Evolutionary conservation across 2,888 invertebrate species (phyloP).

Genomic region (Mythimna ferrago): DNA sequence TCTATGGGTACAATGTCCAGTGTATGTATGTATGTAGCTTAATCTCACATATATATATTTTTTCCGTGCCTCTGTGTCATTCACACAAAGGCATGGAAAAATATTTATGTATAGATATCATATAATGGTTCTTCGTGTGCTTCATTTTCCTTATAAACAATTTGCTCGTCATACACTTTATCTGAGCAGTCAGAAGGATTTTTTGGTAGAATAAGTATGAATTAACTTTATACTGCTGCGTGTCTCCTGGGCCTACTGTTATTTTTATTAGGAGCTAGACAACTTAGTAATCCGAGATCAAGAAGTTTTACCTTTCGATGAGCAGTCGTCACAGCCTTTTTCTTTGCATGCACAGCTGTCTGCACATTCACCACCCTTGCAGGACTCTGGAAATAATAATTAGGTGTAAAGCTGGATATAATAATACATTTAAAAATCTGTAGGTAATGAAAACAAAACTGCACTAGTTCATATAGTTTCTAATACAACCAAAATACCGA

Average conservation of each 20-base stretch:
- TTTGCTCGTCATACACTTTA: not conserved
- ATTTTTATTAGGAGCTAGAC: no score
- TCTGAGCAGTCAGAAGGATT: not conserved
- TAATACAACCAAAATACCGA: not conserved
- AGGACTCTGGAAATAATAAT: constrained; percentile 74
- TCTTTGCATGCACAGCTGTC: constrained; percentile 83
- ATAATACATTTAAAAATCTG: not conserved
- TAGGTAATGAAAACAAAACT: not conserved
- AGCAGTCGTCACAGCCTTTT: constrained; percentile 82
- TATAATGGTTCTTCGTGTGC: no score
- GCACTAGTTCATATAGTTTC: not conserved
- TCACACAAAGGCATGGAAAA: no score
- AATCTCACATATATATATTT: no score
- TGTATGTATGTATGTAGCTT: no score
- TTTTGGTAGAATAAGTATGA: not conserved
- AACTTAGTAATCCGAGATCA: no score
- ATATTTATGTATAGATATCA: no score
- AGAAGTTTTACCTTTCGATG: constrained; percentile 73
- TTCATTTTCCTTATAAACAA: not conserved
- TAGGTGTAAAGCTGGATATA: not conserved
- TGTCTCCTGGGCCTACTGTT: no score
- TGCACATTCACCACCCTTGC: constrained; percentile 81
- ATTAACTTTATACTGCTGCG: no score
- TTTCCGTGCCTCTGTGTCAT: no score
- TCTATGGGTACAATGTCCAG: no score